These are phyloP conservation scores for Scrobipalpa atriplicella DNA, from an alignment of 2,888 invertebrate genomes.

Conservation along the genomic window DNA sequence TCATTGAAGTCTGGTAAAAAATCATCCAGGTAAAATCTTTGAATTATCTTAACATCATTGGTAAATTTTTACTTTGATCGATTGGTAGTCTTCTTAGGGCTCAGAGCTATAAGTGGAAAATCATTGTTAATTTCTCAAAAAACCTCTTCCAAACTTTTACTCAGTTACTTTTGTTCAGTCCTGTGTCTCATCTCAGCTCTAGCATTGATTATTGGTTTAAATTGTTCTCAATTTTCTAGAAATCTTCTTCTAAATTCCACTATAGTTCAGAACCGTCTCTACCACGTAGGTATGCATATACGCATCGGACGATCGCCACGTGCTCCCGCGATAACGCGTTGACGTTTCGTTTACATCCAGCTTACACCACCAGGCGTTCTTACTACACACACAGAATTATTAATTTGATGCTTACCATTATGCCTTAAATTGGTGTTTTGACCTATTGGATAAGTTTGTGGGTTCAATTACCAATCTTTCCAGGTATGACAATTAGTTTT, in stretches of 20 bases:
- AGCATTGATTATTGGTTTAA: too few relatives aligned
- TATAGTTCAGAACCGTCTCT: background rate
- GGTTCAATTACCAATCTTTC: too few relatives aligned
- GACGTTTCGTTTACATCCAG: slow-evolving; percentile 28
- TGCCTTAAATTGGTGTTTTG: background rate
- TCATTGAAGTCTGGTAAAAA: too few relatives aligned
- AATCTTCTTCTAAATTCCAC: background rate
- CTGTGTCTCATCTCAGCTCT: too few relatives aligned
- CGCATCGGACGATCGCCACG: slow-evolving; percentile 25
- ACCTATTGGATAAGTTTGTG: background rate
- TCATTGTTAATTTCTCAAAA: background rate
- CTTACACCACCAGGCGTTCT: slow-evolving; percentile 15
- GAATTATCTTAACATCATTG: too few relatives aligned
- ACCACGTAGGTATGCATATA: background rate
- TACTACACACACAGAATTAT: slow-evolving; percentile 16
- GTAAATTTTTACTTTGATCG: too few relatives aligned
- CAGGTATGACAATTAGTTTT: too few relatives aligned
- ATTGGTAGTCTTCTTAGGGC: too few relatives aligned
- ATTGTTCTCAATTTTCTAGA: background rate
- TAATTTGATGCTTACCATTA: slow-evolving; percentile 21
- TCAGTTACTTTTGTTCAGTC: too few relatives aligned
- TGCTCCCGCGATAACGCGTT: slow-evolving; percentile 22
- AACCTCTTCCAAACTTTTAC: background rate
- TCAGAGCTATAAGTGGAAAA: too few relatives aligned
- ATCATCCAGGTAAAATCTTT: too few relatives aligned